A percentile compares a stretch with the other conserved stretches of the same genome.
Conservation (phyloP, 1,140 invertebrate genomes). For the Tyrophagus putrescentiae region DNA sequence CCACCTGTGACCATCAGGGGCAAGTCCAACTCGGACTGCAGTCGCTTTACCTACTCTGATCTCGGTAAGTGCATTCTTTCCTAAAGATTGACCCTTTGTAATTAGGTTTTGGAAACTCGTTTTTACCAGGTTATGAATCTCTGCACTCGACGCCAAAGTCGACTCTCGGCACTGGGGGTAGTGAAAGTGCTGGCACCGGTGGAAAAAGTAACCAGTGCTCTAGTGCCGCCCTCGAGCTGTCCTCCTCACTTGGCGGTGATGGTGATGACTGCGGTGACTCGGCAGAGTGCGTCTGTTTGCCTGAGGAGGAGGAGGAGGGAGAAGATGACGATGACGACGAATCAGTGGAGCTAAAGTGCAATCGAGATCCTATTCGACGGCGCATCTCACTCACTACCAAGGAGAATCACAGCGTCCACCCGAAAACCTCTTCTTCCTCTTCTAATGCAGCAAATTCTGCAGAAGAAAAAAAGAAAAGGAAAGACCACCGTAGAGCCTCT, state of each 20-base stretch:
- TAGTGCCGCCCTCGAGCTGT: neutral
- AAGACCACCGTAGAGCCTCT: no score
- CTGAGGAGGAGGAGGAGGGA: neutral
- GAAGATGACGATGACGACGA: conserved; percentile 1
- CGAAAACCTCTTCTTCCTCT: neutral
- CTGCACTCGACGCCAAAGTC: conserved; percentile 21
- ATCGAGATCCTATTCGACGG: neutral
- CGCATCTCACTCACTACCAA: neutral
- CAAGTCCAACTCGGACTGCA: no score
- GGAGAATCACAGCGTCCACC: neutral
- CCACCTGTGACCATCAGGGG: no score
- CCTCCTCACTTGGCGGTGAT: neutral
- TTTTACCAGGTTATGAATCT: conserved; percentile 22
- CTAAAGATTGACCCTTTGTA: no score
- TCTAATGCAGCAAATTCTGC: no score
- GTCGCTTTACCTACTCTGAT: no score
- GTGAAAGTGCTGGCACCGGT: neutral
- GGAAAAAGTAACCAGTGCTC: neutral
- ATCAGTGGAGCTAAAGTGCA: neutral
- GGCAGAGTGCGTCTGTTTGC: neutral
- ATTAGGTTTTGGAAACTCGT: neutral
- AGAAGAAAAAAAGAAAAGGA: no score
- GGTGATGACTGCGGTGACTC: neutral
- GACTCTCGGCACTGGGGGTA: neutral
- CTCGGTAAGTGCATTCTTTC: neutral